phyloP scores from a whole-genome alignment of 2,888 invertebrate genomes.

The Nemotelus pantherinus region DNA sequence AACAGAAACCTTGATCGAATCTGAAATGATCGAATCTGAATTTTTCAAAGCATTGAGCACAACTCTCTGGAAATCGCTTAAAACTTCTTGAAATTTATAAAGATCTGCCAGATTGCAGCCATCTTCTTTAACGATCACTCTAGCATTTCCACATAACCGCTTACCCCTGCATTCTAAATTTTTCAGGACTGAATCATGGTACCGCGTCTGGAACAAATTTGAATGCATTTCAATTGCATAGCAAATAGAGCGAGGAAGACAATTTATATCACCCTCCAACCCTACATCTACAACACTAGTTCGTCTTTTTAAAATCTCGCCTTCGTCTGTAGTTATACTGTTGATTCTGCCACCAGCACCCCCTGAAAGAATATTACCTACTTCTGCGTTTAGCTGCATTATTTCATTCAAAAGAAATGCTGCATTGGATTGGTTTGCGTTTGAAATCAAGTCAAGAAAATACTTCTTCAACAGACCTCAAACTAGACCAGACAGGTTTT shows the following conservation, averaged over 20 bases:
- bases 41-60: no score
- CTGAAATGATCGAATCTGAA: no score
- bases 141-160: no score
- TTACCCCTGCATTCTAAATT: no score
- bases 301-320: background rate
- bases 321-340: background rate
- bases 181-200: background rate
- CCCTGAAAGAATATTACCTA: background rate
- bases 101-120: no score
- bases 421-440: background rate
- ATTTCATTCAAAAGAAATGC: background rate
- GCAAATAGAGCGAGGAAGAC: conserved; percentile 1
- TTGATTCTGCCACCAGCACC: background rate
- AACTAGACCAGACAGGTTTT: no score
- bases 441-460: background rate
- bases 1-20: no score
- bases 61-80: no score
- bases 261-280: background rate
- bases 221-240: no score
- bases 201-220: background rate
- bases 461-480: background rate
- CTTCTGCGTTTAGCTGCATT: background rate
- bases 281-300: background rate
- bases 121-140: no score
- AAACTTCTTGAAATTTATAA: no score